A percentile compares a stretch with the other conserved stretches of the same genome.
Conservation (phyloP, 2,113 vertebrate species). For the Geococcyx californianus region DNA sequence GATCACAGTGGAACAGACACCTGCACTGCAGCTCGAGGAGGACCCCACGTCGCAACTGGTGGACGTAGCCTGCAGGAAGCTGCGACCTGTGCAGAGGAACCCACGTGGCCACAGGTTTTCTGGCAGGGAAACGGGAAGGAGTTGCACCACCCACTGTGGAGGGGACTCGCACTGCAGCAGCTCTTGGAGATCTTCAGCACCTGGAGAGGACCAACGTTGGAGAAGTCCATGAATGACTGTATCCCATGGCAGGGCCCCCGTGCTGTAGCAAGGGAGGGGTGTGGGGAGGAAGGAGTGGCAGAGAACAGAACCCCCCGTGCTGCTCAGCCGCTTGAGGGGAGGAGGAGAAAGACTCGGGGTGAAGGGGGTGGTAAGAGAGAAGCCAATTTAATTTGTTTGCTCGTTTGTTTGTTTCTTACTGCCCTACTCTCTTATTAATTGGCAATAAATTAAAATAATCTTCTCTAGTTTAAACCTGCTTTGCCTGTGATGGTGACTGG, state of each 20-base stretch:
- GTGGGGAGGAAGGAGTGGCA: background rate
- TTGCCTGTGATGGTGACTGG: background rate
- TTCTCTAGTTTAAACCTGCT: background rate
- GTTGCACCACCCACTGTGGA: too few relatives aligned
- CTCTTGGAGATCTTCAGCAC: background rate
- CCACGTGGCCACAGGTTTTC: too few relatives aligned
- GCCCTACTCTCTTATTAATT: background rate
- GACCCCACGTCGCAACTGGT: too few relatives aligned
- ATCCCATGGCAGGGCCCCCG: background rate
- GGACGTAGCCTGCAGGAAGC: background rate
- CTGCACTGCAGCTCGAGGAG: background rate
- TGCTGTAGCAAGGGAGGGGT: background rate
- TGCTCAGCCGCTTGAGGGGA: background rate
- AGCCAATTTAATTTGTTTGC: background rate
- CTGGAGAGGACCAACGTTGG: background rate
- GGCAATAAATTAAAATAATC: background rate
- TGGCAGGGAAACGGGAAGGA: too few relatives aligned
- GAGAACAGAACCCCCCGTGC: background rate
- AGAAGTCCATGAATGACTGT: background rate
- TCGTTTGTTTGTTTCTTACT: fast-evolving
- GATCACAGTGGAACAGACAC: background rate
- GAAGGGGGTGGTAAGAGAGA: background rate
- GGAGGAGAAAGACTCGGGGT: background rate
- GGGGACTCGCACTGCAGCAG: too few relatives aligned
- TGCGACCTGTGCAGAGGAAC: background rate